Evolutionary conservation across 2,888 invertebrate genomes (phyloP).

Genomic region (Mimumesa dahlbomi): DNA sequence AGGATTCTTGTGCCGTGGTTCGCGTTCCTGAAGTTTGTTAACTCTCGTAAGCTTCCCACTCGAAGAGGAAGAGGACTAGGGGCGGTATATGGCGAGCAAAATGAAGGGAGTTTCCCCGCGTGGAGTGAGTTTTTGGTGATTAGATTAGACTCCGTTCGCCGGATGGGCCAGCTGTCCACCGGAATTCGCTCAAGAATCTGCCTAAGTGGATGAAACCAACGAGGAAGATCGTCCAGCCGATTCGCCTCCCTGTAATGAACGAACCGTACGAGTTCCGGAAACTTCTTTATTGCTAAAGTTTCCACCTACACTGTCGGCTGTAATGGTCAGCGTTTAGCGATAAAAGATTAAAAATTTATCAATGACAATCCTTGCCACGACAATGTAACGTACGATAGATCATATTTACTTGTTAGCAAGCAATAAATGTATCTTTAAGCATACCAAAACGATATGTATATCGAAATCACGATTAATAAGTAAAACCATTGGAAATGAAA

Average conservation of each 20-base stretch:
- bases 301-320: slow-evolving; percentile 36
- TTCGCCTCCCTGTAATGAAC: slow-evolving; percentile 60
- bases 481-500: not conserved
- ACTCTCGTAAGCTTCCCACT: slow-evolving; percentile 74
- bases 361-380: not conserved
- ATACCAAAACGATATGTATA: too few species aligned
- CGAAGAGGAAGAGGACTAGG: slow-evolving; percentile 54
- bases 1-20: slow-evolving; percentile 59
- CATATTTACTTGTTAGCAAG: too few species aligned
- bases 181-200: slow-evolving; percentile 71
- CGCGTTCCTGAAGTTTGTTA: slow-evolving; percentile 77
- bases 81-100: slow-evolving; percentile 65
- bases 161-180: slow-evolving; percentile 72
- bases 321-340: slow-evolving; percentile 51
- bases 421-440: too few species aligned
- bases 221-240: slow-evolving; percentile 61
- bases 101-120: slow-evolving; percentile 73
- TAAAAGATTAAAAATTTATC: slow-evolving; percentile 57
- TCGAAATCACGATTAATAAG: too few species aligned
- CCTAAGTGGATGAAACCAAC: slow-evolving; percentile 69
- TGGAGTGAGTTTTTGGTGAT: slow-evolving; percentile 75
- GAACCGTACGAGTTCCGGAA: slow-evolving; percentile 61
- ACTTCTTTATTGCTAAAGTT: slow-evolving; percentile 68
- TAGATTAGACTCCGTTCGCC: slow-evolving; percentile 71
- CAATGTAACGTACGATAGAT: not conserved